Base-by-base conservation (phyloP, 2,113 vertebrate species). In the Agapornis roseicollis region DNA sequence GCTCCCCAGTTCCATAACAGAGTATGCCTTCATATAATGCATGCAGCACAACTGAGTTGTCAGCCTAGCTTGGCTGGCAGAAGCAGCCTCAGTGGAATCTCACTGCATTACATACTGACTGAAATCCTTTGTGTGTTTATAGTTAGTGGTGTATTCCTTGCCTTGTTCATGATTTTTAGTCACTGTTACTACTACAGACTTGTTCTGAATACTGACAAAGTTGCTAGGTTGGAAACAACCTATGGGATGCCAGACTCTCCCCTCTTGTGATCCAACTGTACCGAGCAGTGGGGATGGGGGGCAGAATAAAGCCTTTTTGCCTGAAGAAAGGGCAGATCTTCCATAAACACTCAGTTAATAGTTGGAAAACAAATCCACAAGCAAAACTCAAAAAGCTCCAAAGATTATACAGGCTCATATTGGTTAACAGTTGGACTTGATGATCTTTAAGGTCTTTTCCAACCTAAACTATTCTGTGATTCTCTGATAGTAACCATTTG, bases 281-380 rank as follows among this genome's bases (percentile, higher is more conserved):
- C 58, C 70, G 27, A 85, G 74, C 47, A 83, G 66, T 0, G 0
- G 3, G 15, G 6, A 15, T 41, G 1, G 0, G n/a, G 7, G 6
- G 10, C 6, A 7, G 6, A 27, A 58, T 66, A 35, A 10, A 74
- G 33, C 44, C 33, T 60, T 94, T 85, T 93, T 87, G 56, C 56
- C 37, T 85, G 41, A 22, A 80, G 74, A 53, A 93, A 56, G 27
- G 70, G 44, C 58, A 85, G 35, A 31, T 76, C 72, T 82, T 80
- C 79, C 50, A 53, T 60, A 85, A 82, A 73, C 6, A 33, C 6
- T 80, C 22, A 44, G 31, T 85, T 76, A 79, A 33, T 68, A 63
- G 31, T 84, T 46, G 11, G 68, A 58, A 84, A 37, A 65, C 33
- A 18, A 13, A 89, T 39, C 4, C 11, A 60, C 33, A 80, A 33